Conservation (phyloP, 23 tunicate genomes). For the Corella eumyota region DNA sequence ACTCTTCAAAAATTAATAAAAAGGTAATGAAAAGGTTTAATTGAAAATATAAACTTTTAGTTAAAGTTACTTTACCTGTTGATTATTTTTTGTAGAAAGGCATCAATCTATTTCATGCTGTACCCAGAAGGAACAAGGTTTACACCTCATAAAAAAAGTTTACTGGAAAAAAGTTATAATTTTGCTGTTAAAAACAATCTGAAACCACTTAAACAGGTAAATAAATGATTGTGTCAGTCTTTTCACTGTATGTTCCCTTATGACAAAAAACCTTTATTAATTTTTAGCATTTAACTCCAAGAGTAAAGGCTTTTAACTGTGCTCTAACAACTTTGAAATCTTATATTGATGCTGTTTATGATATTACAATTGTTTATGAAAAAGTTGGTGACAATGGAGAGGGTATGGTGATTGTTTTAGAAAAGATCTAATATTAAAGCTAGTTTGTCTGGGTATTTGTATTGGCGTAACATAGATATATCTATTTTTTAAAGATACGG, state of each 20-base stretch:
- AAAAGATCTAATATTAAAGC: not conserved
- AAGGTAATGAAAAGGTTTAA: slow-evolving; percentile 8
- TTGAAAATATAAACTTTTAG: not conserved
- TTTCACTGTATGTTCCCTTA: too few relatives aligned
- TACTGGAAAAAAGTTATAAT: slow-evolving; percentile 32
- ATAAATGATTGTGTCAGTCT: too few relatives aligned
- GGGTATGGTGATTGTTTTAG: not conserved
- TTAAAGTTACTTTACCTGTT: too few relatives aligned
- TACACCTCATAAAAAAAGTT: slow-evolving; percentile 13
- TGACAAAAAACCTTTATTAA: too few relatives aligned
- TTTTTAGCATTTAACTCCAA: slow-evolving; percentile 44
- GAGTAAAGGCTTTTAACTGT: slow-evolving; percentile 62
- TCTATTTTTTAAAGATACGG: too few relatives aligned
- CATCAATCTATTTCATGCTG: slow-evolving; percentile 23
- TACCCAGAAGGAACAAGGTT: slow-evolving; percentile 69
- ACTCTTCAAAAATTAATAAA: slow-evolving; percentile 20
- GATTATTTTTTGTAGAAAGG: slow-evolving; percentile 20
- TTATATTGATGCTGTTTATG: slow-evolving; percentile 45
- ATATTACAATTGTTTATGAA: slow-evolving; percentile 41
- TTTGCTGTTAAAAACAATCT: slow-evolving; percentile 29
- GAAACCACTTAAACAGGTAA: slow-evolving; percentile 36
- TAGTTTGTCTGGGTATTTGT: too few relatives aligned
- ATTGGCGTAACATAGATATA: too few relatives aligned
- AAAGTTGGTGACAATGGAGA: not conserved
- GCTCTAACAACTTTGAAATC: slow-evolving; percentile 12